Evolutionary conservation across 2,113 vertebrate species (phyloP).

Genomic region (Trochalopteron elliotii): DNA sequence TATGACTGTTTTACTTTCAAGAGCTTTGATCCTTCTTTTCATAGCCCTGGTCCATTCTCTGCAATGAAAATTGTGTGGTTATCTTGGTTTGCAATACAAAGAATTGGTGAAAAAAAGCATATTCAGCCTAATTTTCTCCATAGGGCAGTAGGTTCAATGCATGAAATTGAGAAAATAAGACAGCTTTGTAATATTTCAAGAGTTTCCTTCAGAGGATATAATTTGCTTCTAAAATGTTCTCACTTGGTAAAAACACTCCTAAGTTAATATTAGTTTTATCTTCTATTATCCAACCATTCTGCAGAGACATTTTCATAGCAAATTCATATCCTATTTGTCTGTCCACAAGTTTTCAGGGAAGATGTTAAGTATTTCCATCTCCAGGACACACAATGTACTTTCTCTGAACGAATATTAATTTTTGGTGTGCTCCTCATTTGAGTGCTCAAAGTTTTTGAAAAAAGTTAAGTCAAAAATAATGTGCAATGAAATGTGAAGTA

Average conservation of each 20-base stretch:
- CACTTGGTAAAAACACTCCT: neutral
- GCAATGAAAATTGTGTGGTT: neutral
- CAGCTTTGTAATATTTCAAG: neutral
- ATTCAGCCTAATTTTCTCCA: neutral
- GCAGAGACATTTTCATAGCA: neutral
- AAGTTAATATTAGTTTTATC: conserved; percentile 4
- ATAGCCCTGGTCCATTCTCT: neutral
- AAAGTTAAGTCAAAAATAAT: neutral
- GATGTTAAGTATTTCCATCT: neutral
- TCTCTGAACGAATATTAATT: neutral
- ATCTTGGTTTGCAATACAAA: neutral
- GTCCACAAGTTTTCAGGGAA: neutral
- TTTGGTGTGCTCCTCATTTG: neutral
- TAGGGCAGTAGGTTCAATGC: neutral
- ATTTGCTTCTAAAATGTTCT: conserved; percentile 12
- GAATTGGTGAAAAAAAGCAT: neutral
- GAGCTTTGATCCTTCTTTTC: neutral
- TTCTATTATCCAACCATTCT: neutral
- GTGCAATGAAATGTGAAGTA: neutral
- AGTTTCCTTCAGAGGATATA: neutral
- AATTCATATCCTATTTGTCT: neutral
- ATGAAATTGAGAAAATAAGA: neutral
- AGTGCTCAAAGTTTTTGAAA: neutral
- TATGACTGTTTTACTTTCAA: neutral
- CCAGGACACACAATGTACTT: neutral